phyloP scores from a whole-genome alignment of 2,888 invertebrate species.

The Hypena proboscidalis region DNA sequence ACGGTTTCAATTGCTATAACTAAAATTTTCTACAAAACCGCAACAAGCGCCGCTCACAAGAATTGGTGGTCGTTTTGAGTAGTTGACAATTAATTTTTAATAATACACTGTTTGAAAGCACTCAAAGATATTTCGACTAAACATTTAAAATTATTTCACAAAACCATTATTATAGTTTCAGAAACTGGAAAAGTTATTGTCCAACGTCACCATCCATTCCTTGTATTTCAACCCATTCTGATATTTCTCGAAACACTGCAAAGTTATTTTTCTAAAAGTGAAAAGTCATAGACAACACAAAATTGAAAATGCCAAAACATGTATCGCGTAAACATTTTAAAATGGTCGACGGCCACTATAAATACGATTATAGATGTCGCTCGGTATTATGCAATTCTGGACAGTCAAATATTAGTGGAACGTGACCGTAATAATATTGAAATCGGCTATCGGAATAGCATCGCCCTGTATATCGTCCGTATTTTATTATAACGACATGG shows the following conservation, averaged over 20 bases:
- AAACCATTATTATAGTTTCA: no score
- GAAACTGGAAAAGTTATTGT: no score
- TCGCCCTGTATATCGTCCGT: constrained; percentile 37
- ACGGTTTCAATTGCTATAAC: constrained; percentile 2
- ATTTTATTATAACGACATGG: constrained; percentile 37
- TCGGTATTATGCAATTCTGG: constrained; percentile 53
- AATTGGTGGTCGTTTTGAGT: background rate
- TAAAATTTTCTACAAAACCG: background rate
- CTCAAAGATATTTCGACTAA: no score
- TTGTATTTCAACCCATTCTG: no score
- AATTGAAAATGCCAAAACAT: no score
- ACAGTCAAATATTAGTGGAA: constrained; percentile 66
- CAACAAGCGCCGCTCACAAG: background rate
- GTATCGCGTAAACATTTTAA: constrained; percentile 8
- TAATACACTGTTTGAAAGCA: no score
- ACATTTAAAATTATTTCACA: no score
- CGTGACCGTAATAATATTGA: constrained; percentile 63
- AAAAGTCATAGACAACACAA: no score
- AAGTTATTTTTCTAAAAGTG: no score
- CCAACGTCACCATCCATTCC: no score
- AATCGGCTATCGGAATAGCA: constrained; percentile 43
- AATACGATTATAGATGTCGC: constrained; percentile 53
- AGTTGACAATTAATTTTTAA: background rate
- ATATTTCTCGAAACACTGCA: no score
- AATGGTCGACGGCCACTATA: constrained; percentile 25